These are phyloP conservation scores for Sacculina carcini DNA, from an alignment of 2,888 invertebrate genomes.

Conservation along the genomic window DNA sequence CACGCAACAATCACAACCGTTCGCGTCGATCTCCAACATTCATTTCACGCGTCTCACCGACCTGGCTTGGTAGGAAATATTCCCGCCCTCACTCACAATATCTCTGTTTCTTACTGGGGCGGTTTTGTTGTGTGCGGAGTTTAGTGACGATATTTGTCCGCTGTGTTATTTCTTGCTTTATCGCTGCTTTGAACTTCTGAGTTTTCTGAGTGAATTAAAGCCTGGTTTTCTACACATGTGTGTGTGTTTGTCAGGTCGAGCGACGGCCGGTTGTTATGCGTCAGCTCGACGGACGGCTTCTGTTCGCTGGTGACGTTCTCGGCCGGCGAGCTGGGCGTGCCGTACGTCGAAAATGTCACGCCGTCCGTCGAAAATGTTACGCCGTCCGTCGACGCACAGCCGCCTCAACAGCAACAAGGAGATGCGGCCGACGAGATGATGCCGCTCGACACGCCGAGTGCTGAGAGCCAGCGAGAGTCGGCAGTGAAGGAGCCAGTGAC, in stretches of 20 bases:
- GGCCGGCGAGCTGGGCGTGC: constrained; percentile 38
- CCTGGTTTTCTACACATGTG: too few relatives aligned
- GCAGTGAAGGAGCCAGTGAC: too few relatives aligned
- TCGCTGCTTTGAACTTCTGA: not conserved
- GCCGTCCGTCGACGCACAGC: not conserved
- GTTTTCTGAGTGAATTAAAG: not conserved
- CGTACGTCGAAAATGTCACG: constrained; percentile 20
- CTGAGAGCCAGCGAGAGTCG: not conserved
- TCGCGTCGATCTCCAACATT: constrained; percentile 53
- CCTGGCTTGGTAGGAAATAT: constrained; percentile 38
- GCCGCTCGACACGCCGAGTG: too few relatives aligned
- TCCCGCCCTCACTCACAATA: not conserved
- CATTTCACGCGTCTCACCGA: constrained; percentile 73
- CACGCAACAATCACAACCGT: constrained; percentile 52
- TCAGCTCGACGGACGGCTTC: constrained; percentile 70
- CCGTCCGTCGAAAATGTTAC: not conserved
- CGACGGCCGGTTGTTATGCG: constrained; percentile 44
- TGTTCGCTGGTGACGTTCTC: constrained; percentile 57
- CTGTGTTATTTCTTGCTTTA: not conserved
- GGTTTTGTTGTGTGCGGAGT: not conserved
- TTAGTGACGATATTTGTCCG: not conserved
- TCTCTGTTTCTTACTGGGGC: not conserved
- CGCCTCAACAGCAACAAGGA: too few relatives aligned
- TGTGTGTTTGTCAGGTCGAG: constrained; percentile 28
- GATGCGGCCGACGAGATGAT: not conserved